Conservation (phyloP, 2,888 invertebrate species). For the Marronus borbonicus region DNA sequence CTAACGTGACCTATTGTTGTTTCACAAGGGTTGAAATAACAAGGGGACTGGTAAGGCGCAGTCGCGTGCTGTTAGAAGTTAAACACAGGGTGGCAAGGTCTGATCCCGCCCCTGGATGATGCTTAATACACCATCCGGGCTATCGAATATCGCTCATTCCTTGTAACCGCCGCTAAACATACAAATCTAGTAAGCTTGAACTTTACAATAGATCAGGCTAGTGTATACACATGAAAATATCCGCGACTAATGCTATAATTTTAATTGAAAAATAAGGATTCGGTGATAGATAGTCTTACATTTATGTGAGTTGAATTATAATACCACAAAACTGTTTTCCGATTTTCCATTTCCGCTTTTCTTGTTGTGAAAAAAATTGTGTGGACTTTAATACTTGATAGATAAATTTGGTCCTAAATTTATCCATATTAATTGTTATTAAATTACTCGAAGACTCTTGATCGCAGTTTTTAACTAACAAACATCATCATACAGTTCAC, state of each 20-base stretch:
- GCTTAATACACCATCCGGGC: constrained; percentile 59
- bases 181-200: constrained; percentile 57
- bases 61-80: constrained; percentile 68
- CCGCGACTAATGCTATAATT: background rate
- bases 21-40: constrained; percentile 54
- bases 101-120: constrained; percentile 69
- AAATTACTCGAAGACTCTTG: background rate
- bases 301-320: background rate
- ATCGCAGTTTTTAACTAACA: constrained; percentile 3
- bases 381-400: background rate
- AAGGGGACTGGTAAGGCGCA: constrained; percentile 61
- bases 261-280: background rate
- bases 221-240: constrained; percentile 8
- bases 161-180: constrained; percentile 60
- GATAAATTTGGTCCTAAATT: no score
- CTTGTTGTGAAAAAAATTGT: background rate
- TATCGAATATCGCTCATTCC: constrained; percentile 62
- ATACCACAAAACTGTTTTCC: no score
- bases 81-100: constrained; percentile 70
- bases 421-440: no score
- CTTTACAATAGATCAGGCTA: constrained; percentile 23
- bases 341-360: background rate
- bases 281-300: background rate
- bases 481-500: background rate
- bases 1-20: constrained; percentile 55